Conservation (phyloP, 1,140 invertebrate species). For the Pseudomyrmex concolor region DNA sequence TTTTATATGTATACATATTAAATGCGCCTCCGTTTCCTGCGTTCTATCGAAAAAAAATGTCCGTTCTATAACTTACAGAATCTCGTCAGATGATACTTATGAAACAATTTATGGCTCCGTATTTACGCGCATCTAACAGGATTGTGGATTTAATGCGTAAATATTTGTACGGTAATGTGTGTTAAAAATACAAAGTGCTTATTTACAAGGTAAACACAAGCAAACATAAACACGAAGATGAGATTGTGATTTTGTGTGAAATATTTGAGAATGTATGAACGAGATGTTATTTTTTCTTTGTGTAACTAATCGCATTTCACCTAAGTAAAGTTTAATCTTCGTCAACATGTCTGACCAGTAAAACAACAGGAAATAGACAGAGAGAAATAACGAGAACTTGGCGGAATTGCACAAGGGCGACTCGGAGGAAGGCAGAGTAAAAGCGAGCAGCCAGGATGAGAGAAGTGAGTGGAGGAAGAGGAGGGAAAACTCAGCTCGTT, state of each 20-base stretch:
- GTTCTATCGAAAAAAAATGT: constrained; percentile 1
- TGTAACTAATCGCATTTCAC: background rate
- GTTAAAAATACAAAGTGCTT: background rate
- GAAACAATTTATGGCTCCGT: constrained; percentile 34
- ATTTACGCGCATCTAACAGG: background rate
- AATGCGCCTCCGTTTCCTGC: constrained; percentile 26
- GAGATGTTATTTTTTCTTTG: background rate
- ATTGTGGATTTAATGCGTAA: background rate
- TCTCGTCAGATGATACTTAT: constrained; percentile 21
- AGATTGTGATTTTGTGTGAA: background rate
- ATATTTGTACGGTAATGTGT: constrained; percentile 11
- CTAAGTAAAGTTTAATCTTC: constrained; percentile 12
- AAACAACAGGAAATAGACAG: constrained; percentile 31
- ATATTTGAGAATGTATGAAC: background rate
- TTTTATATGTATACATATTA: constrained; percentile 67
- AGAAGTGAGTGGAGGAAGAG: constrained; percentile 43
- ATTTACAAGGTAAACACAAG: too few relatives aligned
- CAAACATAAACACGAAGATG: background rate
- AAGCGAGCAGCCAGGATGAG: constrained; percentile 28
- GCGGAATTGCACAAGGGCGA: constrained; percentile 59
- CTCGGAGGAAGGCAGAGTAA: constrained; percentile 52
- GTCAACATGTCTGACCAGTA: constrained; percentile 35
- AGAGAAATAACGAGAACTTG: constrained; percentile 14
- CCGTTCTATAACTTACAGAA: constrained; percentile 1
- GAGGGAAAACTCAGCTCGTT: constrained; percentile 79